Conservation (phyloP, 2,113 vertebrate genomes). For the Actinemys pallida region DNA sequence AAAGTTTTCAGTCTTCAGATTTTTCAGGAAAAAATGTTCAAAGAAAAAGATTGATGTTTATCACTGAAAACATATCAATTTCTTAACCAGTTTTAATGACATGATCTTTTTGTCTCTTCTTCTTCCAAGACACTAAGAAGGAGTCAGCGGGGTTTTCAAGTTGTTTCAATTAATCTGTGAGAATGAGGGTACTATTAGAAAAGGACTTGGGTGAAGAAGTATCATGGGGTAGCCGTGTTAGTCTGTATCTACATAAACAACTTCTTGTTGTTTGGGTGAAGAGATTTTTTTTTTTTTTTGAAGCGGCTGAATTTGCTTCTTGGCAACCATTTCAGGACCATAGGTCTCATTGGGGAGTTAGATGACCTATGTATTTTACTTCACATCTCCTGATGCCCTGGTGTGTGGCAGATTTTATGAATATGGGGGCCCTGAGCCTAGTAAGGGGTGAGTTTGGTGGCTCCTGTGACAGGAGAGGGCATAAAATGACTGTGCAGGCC, state of each 20-base stretch:
- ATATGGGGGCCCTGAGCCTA: neutral
- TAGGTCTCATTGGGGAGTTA: neutral
- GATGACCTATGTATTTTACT: neutral
- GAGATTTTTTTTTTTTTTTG: neutral
- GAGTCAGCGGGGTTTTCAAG: neutral
- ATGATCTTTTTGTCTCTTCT: rapidly evolving
- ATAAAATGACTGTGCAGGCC: too few relatives aligned
- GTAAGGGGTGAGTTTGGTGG: neutral
- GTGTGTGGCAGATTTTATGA: neutral
- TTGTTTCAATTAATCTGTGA: neutral
- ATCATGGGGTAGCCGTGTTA: too few relatives aligned
- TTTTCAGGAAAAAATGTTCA: rapidly evolving
- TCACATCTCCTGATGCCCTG: too few relatives aligned
- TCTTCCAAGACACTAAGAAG: neutral
- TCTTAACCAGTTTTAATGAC: neutral
- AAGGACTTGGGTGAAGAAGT: neutral
- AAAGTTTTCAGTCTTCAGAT: neutral
- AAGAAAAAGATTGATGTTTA: rapidly evolving
- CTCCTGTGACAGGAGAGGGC: too few relatives aligned
- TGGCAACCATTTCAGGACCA: neutral
- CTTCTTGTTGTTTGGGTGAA: too few relatives aligned
- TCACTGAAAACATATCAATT: neutral
- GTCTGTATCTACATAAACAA: too few relatives aligned
- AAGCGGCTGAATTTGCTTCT: neutral
- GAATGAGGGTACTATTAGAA: neutral